Percentiles rank a stretch among this genome's conserved stretches.
These are phyloP conservation scores for Limnephilus marmoratus DNA, from an alignment of 2,888 invertebrate species.

Conservation along the genomic window DNA sequence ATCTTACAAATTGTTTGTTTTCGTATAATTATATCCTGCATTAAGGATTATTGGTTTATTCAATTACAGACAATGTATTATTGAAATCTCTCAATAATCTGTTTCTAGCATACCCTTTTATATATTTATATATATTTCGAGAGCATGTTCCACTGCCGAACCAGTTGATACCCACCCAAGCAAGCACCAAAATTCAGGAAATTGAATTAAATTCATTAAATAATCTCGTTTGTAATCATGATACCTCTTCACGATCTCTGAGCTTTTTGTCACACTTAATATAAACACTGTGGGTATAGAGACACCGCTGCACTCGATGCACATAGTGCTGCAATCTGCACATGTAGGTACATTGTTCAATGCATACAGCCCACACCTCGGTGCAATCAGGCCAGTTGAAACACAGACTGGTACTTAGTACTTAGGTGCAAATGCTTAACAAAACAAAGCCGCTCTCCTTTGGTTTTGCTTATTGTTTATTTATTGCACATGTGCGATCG, in stretches of 20 bases:
- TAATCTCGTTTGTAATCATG: background rate
- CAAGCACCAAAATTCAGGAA: background rate
- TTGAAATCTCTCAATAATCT: background rate
- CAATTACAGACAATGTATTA: too few species aligned
- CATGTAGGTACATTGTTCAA: background rate
- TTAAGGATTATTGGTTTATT: too few species aligned
- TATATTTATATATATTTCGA: too few species aligned
- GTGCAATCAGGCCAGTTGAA: conserved; percentile 52
- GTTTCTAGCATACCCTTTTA: background rate
- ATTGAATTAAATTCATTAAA: background rate
- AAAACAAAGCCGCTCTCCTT: conserved; percentile 40
- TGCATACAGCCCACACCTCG: conserved; percentile 54
- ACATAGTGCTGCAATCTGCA: background rate
- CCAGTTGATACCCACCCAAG: background rate
- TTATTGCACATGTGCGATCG: conserved; percentile 44
- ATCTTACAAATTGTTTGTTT: too few species aligned
- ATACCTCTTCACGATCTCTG: conserved; percentile 5
- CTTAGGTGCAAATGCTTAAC: conserved; percentile 55
- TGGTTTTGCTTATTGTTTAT: conserved; percentile 40
- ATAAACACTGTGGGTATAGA: background rate
- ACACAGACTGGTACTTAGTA: conserved; percentile 54
- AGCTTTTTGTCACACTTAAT: background rate
- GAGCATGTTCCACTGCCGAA: background rate
- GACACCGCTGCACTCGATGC: background rate
- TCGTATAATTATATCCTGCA: too few species aligned